Conservation (phyloP, 1,140 invertebrate genomes). For the Mactra quadrangularis region DNA sequence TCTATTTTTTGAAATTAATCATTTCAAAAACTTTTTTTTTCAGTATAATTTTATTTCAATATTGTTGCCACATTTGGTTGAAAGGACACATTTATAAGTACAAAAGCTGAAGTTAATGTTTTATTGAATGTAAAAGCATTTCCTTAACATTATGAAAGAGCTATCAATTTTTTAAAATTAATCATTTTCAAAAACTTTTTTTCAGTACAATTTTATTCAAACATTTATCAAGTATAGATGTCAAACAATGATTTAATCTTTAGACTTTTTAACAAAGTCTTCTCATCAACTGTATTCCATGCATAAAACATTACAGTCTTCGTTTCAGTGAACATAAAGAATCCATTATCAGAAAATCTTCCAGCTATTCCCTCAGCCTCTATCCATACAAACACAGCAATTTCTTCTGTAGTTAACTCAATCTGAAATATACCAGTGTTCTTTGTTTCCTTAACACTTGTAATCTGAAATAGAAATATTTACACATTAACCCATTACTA, state of each 20-base stretch:
- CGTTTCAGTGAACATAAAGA: conserved; percentile 81
- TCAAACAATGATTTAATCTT: conserved; percentile 80
- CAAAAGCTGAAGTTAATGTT: too few species aligned
- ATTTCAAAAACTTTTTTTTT: too few species aligned
- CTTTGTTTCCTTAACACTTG: background rate
- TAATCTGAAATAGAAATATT: background rate
- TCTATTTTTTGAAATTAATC: too few species aligned
- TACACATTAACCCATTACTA: background rate
- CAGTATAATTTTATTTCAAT: too few species aligned
- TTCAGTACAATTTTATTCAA: too few species aligned
- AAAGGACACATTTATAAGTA: too few species aligned
- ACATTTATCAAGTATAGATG: conserved; percentile 65
- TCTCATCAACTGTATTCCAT: conserved; percentile 66
- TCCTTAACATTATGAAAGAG: too few species aligned
- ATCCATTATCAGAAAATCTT: conserved; percentile 88
- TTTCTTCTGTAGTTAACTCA: conserved; percentile 82
- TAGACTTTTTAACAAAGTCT: conserved; percentile 68
- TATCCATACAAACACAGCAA: conserved; percentile 88
- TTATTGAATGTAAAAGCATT: too few species aligned
- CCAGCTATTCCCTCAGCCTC: conserved; percentile 84
- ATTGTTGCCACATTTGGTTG: too few species aligned
- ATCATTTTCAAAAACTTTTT: too few species aligned
- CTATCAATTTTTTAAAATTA: too few species aligned
- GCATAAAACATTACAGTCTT: conserved; percentile 74
- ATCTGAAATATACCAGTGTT: conserved; percentile 53